Base-by-base conservation (phyloP, 37 sponge, comb jelly and placozoan species). In the Agelas oroides region DNA sequence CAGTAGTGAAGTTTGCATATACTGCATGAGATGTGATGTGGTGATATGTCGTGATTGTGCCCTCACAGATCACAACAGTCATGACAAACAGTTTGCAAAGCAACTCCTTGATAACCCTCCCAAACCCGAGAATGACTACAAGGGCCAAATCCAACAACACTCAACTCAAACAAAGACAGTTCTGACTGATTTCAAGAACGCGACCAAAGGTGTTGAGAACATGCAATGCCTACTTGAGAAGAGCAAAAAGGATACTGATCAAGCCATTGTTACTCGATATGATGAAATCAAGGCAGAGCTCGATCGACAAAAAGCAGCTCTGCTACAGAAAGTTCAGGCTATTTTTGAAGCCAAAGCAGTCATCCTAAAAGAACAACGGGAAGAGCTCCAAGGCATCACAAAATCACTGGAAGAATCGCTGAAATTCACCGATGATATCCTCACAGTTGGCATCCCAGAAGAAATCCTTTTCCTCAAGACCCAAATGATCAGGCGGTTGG, bases 401-500 rank as follows among this genome's bases (percentile, higher is more conserved):
- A 76, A 59, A 30, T 18, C 40, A 32, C 24, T 78, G 21, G 25
- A 64, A 34, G 65, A 40, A 62, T 64, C 78, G 20, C 65, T 57
- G 35, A 39, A 61, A 25, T 31, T 64, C 20, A 32, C 37, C 53
- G 33, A 36, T 38, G 64, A 63, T 64, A 37, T 63, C 52, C 63
- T 61, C 38, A 64, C 33, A 20, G 78, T 64, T 13, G 78, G 78
- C 69, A 80, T 80, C 54, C 81, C 81, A 18, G 70, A 38, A 60
- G 81, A 80, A 68, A 54, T 80, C 55, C 57, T 80, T 21, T 66
- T 64, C 27, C 70, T 80, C 59, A 68, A 35, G 1, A n/a, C n/a
- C 34, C n/a, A n/a, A 33, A 37, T 80, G 34, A 31, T 30, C 21
- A 32, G 16, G 0, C 33, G 59, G 0, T 17, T 80, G 70, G 25